Evolutionary conservation across 1,140 invertebrate species (phyloP).

Genomic region (Trypoxylus dichotomus): DNA sequence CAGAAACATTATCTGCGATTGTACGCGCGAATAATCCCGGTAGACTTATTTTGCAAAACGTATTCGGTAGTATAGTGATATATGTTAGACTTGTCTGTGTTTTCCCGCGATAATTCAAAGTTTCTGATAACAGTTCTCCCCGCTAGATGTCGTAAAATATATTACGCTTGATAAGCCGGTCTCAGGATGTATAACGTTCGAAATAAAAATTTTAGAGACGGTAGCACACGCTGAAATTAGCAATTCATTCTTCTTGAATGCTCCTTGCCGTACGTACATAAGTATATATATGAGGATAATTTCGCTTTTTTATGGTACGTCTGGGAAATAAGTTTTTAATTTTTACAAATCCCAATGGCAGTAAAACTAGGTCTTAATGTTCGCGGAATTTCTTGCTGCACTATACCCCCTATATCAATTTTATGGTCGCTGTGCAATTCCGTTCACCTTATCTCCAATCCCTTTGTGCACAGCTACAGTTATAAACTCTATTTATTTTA

Average conservation of each 20-base stretch:
- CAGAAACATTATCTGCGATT: no score
- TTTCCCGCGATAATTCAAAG: not conserved
- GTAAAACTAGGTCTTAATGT: constrained; percentile 15
- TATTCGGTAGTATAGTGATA: no score
- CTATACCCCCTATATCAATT: constrained; percentile 1
- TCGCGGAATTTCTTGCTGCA: not conserved
- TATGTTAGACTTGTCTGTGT: not conserved
- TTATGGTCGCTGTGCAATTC: constrained; percentile 15
- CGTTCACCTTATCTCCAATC: constrained; percentile 1
- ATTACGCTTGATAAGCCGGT: not conserved
- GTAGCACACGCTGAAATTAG: not conserved
- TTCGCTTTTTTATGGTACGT: not conserved
- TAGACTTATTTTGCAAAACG: no score
- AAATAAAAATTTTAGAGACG: not conserved
- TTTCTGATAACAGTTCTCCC: not conserved
- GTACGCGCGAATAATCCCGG: no score
- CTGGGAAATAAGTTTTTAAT: constrained; percentile 24
- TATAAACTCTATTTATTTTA: constrained; percentile 21
- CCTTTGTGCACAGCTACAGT: not conserved
- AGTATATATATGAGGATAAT: not conserved
- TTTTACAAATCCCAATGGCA: constrained; percentile 1
- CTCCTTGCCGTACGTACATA: not conserved
- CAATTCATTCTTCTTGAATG: not conserved
- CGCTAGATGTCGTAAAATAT: not conserved
- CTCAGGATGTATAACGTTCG: not conserved